Conservation (phyloP, 2,797 vertebrate genomes). For the Semotilus atromaculatus region DNA sequence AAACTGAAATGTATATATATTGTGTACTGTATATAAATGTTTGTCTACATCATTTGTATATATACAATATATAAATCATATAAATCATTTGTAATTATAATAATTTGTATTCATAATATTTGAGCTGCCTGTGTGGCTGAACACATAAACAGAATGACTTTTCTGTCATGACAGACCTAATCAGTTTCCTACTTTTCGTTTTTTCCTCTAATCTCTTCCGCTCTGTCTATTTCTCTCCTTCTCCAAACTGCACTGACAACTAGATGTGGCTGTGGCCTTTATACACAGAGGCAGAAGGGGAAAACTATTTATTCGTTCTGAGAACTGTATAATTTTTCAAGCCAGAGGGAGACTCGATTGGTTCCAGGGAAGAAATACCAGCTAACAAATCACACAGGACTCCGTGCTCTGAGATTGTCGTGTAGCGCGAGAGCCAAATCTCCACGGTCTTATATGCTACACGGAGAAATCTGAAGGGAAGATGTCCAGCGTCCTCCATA, state of each 20-base stretch:
- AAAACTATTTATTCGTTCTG: slow-evolving; percentile 45
- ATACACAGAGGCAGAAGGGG: slow-evolving; percentile 2
- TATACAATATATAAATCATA: no score
- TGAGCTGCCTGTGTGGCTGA: slow-evolving; percentile 1
- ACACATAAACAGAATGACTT: slow-evolving; percentile 18
- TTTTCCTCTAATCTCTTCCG: slow-evolving; percentile 8
- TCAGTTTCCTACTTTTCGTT: slow-evolving; percentile 31
- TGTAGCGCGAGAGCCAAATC: slow-evolving; percentile 27
- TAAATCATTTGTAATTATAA: no score
- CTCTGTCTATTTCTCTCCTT: slow-evolving; percentile 12
- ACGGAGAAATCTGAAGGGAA: slow-evolving; percentile 39
- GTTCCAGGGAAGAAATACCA: slow-evolving; percentile 51
- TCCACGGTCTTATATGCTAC: slow-evolving; percentile 32
- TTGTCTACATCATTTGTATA: not conserved
- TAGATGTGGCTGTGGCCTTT: slow-evolving; percentile 16
- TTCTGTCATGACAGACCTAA: slow-evolving; percentile 15
- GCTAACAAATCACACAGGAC: slow-evolving; percentile 47
- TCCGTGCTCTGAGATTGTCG: slow-evolving; percentile 18
- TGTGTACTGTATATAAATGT: no score
- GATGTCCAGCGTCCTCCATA: slow-evolving; percentile 29
- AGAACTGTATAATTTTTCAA: slow-evolving; percentile 20
- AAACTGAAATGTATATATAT: not conserved
- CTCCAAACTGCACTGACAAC: not conserved
- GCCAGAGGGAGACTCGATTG: slow-evolving; percentile 45
- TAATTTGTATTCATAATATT: not conserved